A percentile compares a stretch with the other conserved stretches of the same genome.
phyloP scores from a whole-genome alignment of 2,888 invertebrate genomes.

The Eudemis profundana region DNA sequence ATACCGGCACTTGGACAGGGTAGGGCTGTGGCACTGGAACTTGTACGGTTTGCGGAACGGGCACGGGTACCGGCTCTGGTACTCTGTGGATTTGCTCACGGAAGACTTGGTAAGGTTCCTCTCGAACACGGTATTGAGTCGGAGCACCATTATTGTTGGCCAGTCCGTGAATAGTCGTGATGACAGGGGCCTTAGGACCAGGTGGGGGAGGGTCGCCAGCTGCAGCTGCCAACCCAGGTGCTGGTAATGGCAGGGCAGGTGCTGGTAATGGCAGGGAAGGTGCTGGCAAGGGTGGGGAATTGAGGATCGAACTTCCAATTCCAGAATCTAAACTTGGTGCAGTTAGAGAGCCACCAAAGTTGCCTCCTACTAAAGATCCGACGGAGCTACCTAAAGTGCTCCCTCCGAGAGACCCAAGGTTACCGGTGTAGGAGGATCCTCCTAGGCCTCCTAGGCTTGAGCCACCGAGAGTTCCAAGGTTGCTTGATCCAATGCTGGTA shows the following conservation, averaged over 20 bases:
- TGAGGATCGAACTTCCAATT: conserved; percentile 10
- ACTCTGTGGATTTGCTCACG: conserved; percentile 83
- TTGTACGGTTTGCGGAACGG: conserved; percentile 81
- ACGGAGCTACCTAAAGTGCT: conserved; percentile 18
- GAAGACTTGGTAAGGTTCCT: conserved; percentile 74
- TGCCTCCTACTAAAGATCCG: conserved; percentile 29
- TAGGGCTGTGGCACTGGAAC: conserved; percentile 86
- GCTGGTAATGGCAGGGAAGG: conserved; percentile 13
- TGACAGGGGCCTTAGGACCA: conserved; percentile 73
- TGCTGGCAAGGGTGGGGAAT: conserved; percentile 10
- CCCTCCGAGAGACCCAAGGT: no score
- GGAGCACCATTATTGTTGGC: conserved; percentile 76
- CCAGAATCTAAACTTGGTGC: conserved; percentile 25
- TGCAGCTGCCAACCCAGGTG: conserved; percentile 26
- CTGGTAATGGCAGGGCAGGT: neutral
- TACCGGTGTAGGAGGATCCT: no score
- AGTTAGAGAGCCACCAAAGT: conserved; percentile 41
- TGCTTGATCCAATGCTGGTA: conserved; percentile 25
- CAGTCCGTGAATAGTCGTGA: conserved; percentile 73
- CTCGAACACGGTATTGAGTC: conserved; percentile 72
- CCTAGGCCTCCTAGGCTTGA: conserved; percentile 16
- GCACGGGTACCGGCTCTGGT: conserved; percentile 83
- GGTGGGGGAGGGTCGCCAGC: conserved; percentile 63
- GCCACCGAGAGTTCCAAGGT: conserved; percentile 10
- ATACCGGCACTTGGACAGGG: conserved; percentile 83